phyloP scores from a whole-genome alignment of 2,888 invertebrate genomes.

The Dusona sp. region DNA sequence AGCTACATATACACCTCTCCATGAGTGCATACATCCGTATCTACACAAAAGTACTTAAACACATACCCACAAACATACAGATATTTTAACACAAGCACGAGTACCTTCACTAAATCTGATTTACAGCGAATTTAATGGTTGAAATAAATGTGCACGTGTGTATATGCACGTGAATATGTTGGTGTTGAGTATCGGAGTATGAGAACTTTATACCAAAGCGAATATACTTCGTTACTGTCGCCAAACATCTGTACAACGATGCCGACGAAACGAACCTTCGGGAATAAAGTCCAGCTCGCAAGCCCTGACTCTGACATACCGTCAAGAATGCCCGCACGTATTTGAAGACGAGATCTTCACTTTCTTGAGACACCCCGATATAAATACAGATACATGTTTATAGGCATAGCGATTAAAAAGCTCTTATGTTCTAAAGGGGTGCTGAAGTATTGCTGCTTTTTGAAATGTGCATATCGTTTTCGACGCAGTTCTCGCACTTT shows the following conservation, averaged over 20 bases:
- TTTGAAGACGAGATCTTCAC: conserved; percentile 62
- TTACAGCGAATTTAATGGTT: conserved; percentile 79
- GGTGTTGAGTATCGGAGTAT: conserved; percentile 17
- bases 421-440: background rate
- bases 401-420: background rate
- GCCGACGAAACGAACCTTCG: conserved; percentile 48
- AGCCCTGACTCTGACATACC: conserved; percentile 78
- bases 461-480: background rate
- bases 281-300: conserved; percentile 55
- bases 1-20: conserved; percentile 62
- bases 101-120: conserved; percentile 77
- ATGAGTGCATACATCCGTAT: background rate
- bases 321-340: conserved; percentile 75
- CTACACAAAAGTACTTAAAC: background rate
- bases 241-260: conserved; percentile 27
- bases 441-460: background rate
- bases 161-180: conserved; percentile 16
- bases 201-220: conserved; percentile 19
- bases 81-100: conserved; percentile 51
- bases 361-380: conserved; percentile 29
- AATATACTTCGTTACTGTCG: conserved; percentile 35
- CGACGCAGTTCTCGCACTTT: background rate
- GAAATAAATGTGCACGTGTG: conserved; percentile 75
- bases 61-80: background rate
- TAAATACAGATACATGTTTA: conserved; percentile 51